Conservation (phyloP, 2,888 invertebrate genomes). For the Agonopterix arenella region DNA sequence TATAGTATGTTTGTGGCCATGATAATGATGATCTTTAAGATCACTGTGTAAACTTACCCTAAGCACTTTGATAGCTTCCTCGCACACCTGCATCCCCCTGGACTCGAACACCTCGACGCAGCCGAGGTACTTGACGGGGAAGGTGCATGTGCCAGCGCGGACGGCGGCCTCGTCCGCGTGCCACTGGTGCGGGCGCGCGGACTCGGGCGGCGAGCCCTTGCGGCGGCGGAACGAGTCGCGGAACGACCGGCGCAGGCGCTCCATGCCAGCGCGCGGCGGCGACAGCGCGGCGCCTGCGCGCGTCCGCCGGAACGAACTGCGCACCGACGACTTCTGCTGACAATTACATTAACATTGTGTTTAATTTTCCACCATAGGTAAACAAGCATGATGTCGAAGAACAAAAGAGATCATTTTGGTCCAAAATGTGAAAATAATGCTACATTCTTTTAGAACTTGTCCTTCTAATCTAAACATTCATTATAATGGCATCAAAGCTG, state of each 20-base stretch:
- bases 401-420: no score
- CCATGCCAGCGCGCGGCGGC: slow-evolving; percentile 82
- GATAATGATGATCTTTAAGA: no score
- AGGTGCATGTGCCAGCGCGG: slow-evolving; percentile 96
- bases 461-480: no score
- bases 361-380: no score
- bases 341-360: background rate
- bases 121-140: slow-evolving; percentile 98
- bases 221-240: slow-evolving; percentile 95
- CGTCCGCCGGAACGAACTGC: slow-evolving; percentile 65
- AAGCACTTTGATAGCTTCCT: slow-evolving; percentile 97
- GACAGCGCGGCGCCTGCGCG: slow-evolving; percentile 61
- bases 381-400: no score
- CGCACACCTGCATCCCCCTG: slow-evolving; percentile 99
- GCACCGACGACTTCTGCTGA: slow-evolving; percentile 68
- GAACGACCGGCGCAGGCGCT: slow-evolving; percentile 91
- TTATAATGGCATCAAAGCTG: no score
- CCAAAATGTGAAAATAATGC: no score
- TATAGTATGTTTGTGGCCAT: no score
- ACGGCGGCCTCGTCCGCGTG: slow-evolving; percentile 98
- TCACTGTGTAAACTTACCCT: slow-evolving; percentile 80
- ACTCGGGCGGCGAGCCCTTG: slow-evolving; percentile 92
- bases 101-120: slow-evolving; percentile 99
- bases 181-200: slow-evolving; percentile 98
- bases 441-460: no score